phyloP scores from a whole-genome alignment of 2,113 vertebrate species.

The Proteles cristata region DNA sequence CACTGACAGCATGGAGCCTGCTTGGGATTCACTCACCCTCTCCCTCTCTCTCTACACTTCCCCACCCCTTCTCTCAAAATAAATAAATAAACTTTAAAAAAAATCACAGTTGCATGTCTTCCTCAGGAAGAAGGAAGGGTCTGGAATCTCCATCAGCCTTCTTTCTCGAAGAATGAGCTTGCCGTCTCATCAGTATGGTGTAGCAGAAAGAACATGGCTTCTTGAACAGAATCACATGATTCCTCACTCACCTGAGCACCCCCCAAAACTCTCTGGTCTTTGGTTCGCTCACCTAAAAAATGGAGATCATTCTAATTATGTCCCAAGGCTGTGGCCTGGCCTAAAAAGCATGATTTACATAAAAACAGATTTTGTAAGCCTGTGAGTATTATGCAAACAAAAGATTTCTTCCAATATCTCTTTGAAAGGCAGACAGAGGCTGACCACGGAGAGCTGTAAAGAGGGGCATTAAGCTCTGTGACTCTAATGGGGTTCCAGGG shows the following conservation, averaged over 20 bases:
- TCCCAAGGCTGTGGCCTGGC: not conserved
- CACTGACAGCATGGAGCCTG: no score
- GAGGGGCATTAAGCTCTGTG: not conserved
- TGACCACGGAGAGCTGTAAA: not conserved
- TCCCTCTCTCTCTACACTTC: no score
- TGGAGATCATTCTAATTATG: not conserved
- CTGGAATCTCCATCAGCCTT: not conserved
- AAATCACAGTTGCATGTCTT: not conserved
- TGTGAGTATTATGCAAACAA: not conserved
- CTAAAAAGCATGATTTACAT: not conserved
- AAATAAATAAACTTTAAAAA: no score
- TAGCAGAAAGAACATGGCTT: not conserved
- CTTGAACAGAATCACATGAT: not conserved
- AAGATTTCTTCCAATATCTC: not conserved
- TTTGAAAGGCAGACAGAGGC: not conserved
- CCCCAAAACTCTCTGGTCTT: not conserved
- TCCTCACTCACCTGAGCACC: not conserved
- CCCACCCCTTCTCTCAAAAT: no score
- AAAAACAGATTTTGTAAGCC: not conserved
- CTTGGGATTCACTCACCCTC: no score
- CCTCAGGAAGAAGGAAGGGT: not conserved
- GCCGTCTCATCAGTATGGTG: fast-evolving
- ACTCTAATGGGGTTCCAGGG: not conserved
- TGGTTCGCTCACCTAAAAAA: not conserved
- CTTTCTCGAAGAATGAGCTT: not conserved